These are phyloP conservation scores for Vanessa cardui DNA, from an alignment of 2,888 invertebrate species.

Conservation along the genomic window DNA sequence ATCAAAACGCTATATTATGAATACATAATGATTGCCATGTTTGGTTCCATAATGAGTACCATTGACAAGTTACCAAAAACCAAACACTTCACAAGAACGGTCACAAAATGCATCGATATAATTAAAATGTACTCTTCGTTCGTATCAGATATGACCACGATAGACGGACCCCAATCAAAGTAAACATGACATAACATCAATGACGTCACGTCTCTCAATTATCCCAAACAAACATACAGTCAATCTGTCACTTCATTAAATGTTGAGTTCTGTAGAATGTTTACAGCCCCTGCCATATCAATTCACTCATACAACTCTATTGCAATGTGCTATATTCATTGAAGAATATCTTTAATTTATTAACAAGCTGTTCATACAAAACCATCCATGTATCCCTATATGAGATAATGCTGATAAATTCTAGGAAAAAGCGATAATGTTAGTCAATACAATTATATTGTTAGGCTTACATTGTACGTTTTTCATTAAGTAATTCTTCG, in stretches of 20 bases:
- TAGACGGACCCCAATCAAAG: constrained; percentile 15
- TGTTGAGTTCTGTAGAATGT: constrained; percentile 36
- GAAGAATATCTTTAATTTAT: not conserved
- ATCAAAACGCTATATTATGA: no score
- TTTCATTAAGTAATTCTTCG: not conserved
- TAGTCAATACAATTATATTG: not conserved
- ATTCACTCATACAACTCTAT: not conserved
- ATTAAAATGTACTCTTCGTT: not conserved
- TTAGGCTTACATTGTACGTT: not conserved
- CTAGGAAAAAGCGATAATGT: not conserved
- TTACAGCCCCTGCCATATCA: constrained; percentile 31
- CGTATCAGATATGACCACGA: constrained; percentile 5
- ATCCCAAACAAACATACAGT: constrained; percentile 43
- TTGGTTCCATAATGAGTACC: no score
- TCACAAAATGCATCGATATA: not conserved
- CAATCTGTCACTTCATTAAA: constrained; percentile 42
- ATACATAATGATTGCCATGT: no score
- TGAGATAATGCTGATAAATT: not conserved
- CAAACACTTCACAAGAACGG: not conserved
- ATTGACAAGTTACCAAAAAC: not conserved
- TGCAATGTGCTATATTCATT: not conserved
- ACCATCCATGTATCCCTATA: not conserved
- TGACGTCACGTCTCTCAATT: constrained; percentile 40
- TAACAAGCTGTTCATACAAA: not conserved
- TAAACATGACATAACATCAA: constrained; percentile 31